These are phyloP conservation scores for Protophormia terraenovae DNA, from an alignment of 2,888 invertebrate genomes.

Conservation along the genomic window DNA sequence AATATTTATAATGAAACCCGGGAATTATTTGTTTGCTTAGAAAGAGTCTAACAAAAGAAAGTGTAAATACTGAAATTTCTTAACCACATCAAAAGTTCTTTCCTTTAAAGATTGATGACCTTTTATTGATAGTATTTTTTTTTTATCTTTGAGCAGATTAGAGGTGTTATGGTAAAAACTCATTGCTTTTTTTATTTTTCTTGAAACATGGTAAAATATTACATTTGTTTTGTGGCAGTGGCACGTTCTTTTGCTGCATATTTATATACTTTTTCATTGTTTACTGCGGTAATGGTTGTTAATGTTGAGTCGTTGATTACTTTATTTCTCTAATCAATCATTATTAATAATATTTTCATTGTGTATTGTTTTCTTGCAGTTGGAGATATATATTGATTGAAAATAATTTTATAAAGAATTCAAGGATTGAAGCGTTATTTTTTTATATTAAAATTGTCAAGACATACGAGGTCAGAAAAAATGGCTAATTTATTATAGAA, in stretches of 20 bases:
- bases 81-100: too few species aligned
- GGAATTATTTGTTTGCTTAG: not conserved
- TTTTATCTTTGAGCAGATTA: too few species aligned
- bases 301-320: not conserved
- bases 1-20: not conserved
- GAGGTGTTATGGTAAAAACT: too few species aligned
- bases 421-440: not conserved
- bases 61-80: not conserved
- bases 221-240: not conserved
- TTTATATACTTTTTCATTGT: not conserved
- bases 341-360: constrained; percentile 1
- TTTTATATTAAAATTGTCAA: not conserved
- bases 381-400: not conserved
- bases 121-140: too few species aligned
- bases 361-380: not conserved
- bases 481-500: too few species aligned
- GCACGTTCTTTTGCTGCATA: not conserved
- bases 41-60: not conserved
- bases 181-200: not conserved
- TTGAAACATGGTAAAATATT: not conserved
- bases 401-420: not conserved
- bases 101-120: too few species aligned
- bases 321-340: constrained; percentile 27
- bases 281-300: not conserved
- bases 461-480: not conserved